Percentiles rank a stretch among this genome's conserved stretches.
Conservation (phyloP, 2,888 invertebrate species). For the Perizoma affinitatum region DNA sequence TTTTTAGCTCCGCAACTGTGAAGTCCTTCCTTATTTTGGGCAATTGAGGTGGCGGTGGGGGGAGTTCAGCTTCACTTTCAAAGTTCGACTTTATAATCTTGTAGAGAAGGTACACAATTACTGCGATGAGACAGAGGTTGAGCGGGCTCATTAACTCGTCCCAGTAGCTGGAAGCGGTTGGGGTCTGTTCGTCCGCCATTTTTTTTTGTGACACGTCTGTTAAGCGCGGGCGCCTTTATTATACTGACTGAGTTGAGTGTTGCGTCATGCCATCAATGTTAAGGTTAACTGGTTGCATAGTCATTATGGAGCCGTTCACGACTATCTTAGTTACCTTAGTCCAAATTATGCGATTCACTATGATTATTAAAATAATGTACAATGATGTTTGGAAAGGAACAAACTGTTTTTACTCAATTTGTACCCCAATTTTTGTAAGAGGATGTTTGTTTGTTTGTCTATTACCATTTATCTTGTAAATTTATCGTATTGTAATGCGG, state of each 20-base stretch:
- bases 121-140: constrained; percentile 66
- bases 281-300: constrained; percentile 48
- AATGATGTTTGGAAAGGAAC: too few species aligned
- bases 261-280: constrained; percentile 48
- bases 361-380: too few species aligned
- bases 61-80: constrained; percentile 60
- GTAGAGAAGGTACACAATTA: constrained; percentile 83
- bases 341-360: too few species aligned
- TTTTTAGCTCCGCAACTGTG: constrained; percentile 92
- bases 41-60: constrained; percentile 82
- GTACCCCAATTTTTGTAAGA: too few species aligned
- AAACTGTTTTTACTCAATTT: too few species aligned
- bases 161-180: constrained; percentile 62
- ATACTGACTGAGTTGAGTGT: constrained; percentile 35
- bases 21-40: constrained; percentile 95
- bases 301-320: constrained; percentile 5
- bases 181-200: constrained; percentile 44
- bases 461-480: too few species aligned
- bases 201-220: constrained; percentile 43
- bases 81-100: constrained; percentile 85
- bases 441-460: too few species aligned
- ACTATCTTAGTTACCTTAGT: constrained; percentile 3
- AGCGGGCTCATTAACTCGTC: constrained; percentile 75
- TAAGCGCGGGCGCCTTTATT: constrained; percentile 43
- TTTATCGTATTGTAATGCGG: too few species aligned